These are phyloP conservation scores for Cygnus olor DNA, from an alignment of 2,797 vertebrate genomes.

Conservation along the genomic window DNA sequence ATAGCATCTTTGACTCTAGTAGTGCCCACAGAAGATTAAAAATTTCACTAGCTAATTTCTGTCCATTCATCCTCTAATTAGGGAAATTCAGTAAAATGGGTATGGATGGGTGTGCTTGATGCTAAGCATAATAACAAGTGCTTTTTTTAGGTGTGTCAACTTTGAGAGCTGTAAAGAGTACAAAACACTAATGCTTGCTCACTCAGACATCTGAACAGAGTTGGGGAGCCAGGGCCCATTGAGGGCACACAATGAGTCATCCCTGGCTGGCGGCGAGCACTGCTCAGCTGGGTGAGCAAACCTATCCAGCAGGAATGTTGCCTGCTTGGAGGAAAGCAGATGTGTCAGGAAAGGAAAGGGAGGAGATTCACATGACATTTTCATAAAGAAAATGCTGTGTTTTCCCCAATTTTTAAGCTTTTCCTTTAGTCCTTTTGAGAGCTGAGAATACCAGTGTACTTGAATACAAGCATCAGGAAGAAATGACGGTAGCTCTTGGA, in stretches of 20 bases:
- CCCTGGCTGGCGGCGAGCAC: background rate
- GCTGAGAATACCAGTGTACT: background rate
- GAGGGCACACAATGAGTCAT: background rate
- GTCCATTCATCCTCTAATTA: background rate
- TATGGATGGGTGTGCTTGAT: background rate
- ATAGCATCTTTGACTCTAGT: background rate
- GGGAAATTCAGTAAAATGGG: background rate
- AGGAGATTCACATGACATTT: accelerated
- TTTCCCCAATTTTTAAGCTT: background rate
- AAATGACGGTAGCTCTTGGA: background rate
- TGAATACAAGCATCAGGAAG: background rate
- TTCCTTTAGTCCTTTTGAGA: background rate
- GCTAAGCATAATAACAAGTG: background rate
- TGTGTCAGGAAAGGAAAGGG: background rate
- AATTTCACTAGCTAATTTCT: background rate
- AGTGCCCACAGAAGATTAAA: background rate
- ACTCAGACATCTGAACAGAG: background rate
- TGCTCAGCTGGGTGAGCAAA: background rate
- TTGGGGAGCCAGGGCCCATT: background rate
- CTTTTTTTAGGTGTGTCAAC: background rate
- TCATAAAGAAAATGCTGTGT: background rate
- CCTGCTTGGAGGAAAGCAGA: background rate
- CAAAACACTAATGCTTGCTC: background rate
- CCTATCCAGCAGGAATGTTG: accelerated
- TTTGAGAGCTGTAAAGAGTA: background rate